These are phyloP conservation scores for Diadegma fenestrale DNA, from an alignment of 2,888 invertebrate genomes.

Conservation along the genomic window DNA sequence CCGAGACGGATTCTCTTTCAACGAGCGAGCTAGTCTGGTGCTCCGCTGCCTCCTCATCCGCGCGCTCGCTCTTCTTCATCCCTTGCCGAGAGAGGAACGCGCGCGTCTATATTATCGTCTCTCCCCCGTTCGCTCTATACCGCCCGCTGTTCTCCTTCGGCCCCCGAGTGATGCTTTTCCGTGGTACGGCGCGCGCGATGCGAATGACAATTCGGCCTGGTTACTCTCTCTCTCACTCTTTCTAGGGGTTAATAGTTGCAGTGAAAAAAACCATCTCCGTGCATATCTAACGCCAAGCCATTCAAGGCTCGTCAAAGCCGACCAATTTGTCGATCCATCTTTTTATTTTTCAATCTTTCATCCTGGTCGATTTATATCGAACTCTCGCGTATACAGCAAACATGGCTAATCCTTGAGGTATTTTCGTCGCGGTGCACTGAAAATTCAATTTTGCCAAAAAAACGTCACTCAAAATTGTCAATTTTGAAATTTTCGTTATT, in stretches of 20 bases:
- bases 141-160: slow-evolving; percentile 49
- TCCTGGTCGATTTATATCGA: background rate
- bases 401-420: background rate
- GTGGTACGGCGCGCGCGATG: no score
- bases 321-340: slow-evolving; percentile 10
- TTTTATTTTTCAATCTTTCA: background rate
- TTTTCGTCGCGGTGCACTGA: no score
- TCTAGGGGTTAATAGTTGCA: slow-evolving; percentile 18
- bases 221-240: slow-evolving; percentile 17
- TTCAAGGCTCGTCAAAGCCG: background rate
- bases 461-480: no score
- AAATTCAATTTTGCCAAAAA: no score
- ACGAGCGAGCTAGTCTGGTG: background rate
- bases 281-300: background rate
- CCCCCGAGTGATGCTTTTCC: background rate
- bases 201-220: slow-evolving; percentile 44
- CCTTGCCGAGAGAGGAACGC: slow-evolving; percentile 15
- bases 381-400: background rate
- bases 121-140: background rate
- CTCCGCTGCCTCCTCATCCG: slow-evolving; percentile 24
- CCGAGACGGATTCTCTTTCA: slow-evolving; percentile 54
- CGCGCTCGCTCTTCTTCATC: slow-evolving; percentile 26
- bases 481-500: no score
- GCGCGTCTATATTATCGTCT: slow-evolving; percentile 11
- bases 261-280: background rate